Evolutionary conservation across 2,797 vertebrate species (phyloP).

Genomic region (Diceros bicornis): DNA sequence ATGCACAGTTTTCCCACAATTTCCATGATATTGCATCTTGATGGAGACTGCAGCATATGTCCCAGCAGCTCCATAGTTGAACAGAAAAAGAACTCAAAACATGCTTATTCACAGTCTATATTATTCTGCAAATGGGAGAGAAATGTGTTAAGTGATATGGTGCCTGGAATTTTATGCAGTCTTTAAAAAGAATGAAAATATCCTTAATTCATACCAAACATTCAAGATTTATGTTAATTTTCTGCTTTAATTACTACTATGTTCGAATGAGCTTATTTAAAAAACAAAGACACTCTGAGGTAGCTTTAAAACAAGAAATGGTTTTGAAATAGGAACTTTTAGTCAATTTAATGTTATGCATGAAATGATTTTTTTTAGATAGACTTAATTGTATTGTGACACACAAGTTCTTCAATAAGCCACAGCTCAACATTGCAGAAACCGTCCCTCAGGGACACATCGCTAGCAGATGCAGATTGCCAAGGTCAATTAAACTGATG

Average conservation of each 20-base stretch:
- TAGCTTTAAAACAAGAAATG: conserved; percentile 72
- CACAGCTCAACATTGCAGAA: conserved; percentile 80
- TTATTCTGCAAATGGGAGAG: conserved; percentile 65
- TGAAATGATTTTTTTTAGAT: conserved; percentile 69
- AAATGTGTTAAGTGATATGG: conserved; percentile 71
- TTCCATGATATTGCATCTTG: neutral
- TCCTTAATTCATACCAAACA: conserved; percentile 79
- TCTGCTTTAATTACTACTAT: conserved; percentile 81
- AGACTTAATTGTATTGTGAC: conserved; percentile 84
- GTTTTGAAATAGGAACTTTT: conserved; percentile 82
- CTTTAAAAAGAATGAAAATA: conserved; percentile 80
- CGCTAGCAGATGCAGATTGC: conserved; percentile 91
- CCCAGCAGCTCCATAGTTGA: neutral
- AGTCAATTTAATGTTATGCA: conserved; percentile 77
- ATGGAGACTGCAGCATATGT: neutral
- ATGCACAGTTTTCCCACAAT: conserved; percentile 11
- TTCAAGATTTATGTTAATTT: conserved; percentile 78
- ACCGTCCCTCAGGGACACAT: conserved; percentile 85
- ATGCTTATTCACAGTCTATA: conserved; percentile 64
- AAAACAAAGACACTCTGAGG: conserved; percentile 77
- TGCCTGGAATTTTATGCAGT: conserved; percentile 76
- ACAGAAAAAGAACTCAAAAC: conserved; percentile 51
- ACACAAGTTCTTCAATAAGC: conserved; percentile 84
- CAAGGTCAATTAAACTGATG: conserved; percentile 93
- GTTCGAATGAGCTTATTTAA: conserved; percentile 77